Evolutionary conservation across 2,888 invertebrate species (phyloP), one percentile per base, ranked within the genome.

Genomic region (Latrodectus elegans): DNA sequence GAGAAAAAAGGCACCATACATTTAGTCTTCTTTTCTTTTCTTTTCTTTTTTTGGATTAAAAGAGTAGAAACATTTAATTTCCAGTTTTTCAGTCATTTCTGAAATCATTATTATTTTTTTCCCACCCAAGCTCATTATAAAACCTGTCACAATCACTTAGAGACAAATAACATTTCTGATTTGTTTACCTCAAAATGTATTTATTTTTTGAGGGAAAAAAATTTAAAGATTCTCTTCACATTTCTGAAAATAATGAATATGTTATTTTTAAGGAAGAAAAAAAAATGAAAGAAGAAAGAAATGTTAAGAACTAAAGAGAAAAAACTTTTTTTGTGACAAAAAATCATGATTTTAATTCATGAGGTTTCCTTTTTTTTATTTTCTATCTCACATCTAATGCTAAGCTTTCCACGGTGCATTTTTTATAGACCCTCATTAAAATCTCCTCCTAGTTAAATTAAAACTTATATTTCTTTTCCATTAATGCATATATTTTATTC

Each of bases 401-500:
- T 17, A 17, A 38, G 60, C 74, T 81, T 65, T 81, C 81, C 17
- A 51, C n/a, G 14, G n/a, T 51, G 55, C 68, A 74, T 76, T 83
- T 70, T 71, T 72, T 68, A 11, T 38, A 15, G 26, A 60, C 60
- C 67, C 65, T 86, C 86, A 86, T 86, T 86, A 86, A 81, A 77
- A 78, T 81, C 84, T 78, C 78, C 73, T 84, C 78, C 78, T 68
- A 70, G 12, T 86, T 76, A 86, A 81, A 76, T 86, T 86, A 77
- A 86, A 86, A 76, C 86, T 86, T 86, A 80, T 86, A 80, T 80
- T 86, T 76, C 86, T 76, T 81, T 86, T 72, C 86, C 71, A 81
- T 81, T 86, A 86, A 81, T 75, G 67, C 76, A 86, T 85, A 55
- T 64, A 75, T 79, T 49, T 65, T 53, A 22, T 52, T 52, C 64